phyloP scores from a whole-genome alignment of 1,140 invertebrate genomes.

The Mylabris phalerata region DNA sequence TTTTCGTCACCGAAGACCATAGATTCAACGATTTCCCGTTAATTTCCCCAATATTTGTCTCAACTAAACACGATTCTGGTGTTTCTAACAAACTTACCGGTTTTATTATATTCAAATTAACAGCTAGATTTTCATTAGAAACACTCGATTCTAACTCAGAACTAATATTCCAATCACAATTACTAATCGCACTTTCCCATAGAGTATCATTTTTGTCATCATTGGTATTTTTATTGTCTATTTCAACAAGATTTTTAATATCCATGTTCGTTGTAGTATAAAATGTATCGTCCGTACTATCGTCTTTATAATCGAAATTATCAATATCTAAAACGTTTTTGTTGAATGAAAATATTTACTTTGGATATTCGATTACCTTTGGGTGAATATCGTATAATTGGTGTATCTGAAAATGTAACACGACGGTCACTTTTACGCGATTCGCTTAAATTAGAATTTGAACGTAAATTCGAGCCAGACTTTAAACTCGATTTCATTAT shows the following conservation, averaged over 20 bases:
- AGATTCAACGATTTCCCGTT: conserved; percentile 11
- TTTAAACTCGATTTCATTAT: no score
- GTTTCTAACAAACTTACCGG: no score
- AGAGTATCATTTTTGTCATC: not conserved
- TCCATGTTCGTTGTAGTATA: not conserved
- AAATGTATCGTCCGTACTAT: not conserved
- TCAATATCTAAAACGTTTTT: no score
- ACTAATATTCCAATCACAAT: not conserved
- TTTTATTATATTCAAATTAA: not conserved
- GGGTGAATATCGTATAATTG: not conserved
- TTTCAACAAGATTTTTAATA: not conserved
- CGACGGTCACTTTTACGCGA: conserved; percentile 4
- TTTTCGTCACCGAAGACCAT: conserved; percentile 26
- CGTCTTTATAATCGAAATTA: not conserved
- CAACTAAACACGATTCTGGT: no score
- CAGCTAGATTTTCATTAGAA: not conserved
- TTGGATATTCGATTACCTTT: no score
- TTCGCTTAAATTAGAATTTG: conserved; percentile 4
- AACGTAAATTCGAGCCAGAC: not conserved
- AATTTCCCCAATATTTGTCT: no score
- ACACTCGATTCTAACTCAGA: not conserved
- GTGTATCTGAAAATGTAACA: conserved; percentile 4
- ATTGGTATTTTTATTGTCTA: conserved; percentile 2
- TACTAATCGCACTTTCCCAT: conserved; percentile 8
- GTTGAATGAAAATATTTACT: no score